Evolutionary conservation across 2,888 invertebrate species (phyloP).

Genomic region (Eupsilia transversa): DNA sequence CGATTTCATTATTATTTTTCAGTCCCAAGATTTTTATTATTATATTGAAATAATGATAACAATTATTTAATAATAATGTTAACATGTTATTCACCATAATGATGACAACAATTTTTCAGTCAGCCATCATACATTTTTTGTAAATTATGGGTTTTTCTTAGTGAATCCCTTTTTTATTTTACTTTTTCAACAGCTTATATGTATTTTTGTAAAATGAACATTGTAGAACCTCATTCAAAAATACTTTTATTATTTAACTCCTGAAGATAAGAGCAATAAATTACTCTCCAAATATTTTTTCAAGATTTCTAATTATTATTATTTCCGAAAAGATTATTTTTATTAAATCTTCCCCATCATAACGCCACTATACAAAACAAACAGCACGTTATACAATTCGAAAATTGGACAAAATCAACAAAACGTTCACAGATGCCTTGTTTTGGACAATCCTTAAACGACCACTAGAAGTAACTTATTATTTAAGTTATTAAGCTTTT

Average conservation of each 20-base stretch:
- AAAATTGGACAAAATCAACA: constrained; percentile 72
- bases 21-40: constrained; percentile 45
- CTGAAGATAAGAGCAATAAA: constrained; percentile 1
- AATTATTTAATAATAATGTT: constrained; percentile 25
- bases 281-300: neutral
- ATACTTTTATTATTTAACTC: constrained; percentile 12
- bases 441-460: constrained; percentile 65
- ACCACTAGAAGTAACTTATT: constrained; percentile 58
- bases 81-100: constrained; percentile 24
- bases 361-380: constrained; percentile 73
- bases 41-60: constrained; percentile 34
- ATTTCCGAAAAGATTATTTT: constrained; percentile 25
- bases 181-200: neutral
- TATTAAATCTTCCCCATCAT: constrained; percentile 39
- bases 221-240: constrained; percentile 13
- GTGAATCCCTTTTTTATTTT: constrained; percentile 1
- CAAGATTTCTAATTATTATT: constrained; percentile 13
- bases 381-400: constrained; percentile 70
- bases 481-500: constrained; percentile 61
- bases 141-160: neutral
- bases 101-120: constrained; percentile 43
- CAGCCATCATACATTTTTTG: constrained; percentile 16
- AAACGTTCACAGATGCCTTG: constrained; percentile 63
- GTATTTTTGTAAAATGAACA: constrained; percentile 25
- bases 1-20: constrained; percentile 50